Evolutionary conservation across 2,113 vertebrate genomes (phyloP), one percentile per base, ranked within the genome.

Genomic region (Caretta caretta): DNA sequence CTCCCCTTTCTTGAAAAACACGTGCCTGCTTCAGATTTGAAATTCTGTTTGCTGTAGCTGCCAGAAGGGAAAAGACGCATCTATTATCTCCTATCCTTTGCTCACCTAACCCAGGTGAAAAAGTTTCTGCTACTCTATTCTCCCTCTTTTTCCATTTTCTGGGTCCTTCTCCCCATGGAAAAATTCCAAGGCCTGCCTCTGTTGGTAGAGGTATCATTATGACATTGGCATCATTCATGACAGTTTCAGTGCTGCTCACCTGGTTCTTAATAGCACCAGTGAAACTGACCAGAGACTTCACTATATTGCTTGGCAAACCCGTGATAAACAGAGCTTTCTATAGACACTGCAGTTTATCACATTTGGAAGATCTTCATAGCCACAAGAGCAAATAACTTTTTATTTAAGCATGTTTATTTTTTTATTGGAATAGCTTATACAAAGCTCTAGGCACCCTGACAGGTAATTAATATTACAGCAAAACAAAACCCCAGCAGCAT

Each of bases 121-220:
- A 83, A 78, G 16, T 38, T n/a, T 69, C 62, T 69, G 62, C 31
- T n/a, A n/a, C 17, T 69, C 62, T 20, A 10, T n/a, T 69, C 35
- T 69, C 35, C 4, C 10, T 79, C 82, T 7, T 6, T 5, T 5
- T 27, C 1, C 12, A 9, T 16, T 24, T 53, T 49, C 16, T 0
- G 29, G 82, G 57, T 87, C 57, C 10, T 90, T 83, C 83, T 72
- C 27, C 72, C 3, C 22, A 31, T 22, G 80, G 38, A 51, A 72
- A 8, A 91, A 91, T 8, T 0, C 6, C 20, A 46, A 13, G 48
- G 12, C 42, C 24, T 46, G 24, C 12, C 46, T 46, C 25, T 29
- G 12, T 78, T 46, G 11, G 13, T 78, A 78, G 75, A 16, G 29
- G 12, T 93, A 42, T 42, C 48, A 46, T 56, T 48, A 48, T 27